A percentile compares a stretch with the other conserved stretches of the same genome.
Evolutionary conservation across 2,888 invertebrate genomes (phyloP).

Genomic region (Julus scandinavius): DNA sequence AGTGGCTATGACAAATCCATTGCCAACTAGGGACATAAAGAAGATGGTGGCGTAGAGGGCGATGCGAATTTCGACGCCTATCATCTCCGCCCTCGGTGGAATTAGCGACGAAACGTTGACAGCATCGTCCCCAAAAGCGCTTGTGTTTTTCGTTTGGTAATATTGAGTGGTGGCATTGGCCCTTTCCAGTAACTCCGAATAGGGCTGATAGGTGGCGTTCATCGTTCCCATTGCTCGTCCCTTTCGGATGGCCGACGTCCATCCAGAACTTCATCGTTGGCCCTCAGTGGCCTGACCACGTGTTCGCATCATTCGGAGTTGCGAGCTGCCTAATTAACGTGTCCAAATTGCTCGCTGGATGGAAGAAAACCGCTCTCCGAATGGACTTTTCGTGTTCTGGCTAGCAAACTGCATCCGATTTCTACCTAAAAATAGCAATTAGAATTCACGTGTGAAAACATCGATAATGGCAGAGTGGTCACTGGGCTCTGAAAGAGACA

Average conservation of each 20-base stretch:
- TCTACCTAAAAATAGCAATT: not conserved
- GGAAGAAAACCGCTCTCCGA: no score
- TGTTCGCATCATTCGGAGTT: not conserved
- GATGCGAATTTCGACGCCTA: constrained; percentile 54
- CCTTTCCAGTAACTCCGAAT: constrained; percentile 8
- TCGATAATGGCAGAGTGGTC: no score
- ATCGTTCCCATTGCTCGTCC: not conserved
- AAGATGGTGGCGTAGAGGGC: constrained; percentile 61
- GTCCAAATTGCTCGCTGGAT: no score
- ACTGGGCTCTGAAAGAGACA: no score
- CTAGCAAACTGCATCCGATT: not conserved
- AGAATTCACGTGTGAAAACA: not conserved
- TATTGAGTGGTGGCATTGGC: not conserved
- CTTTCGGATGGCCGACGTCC: no score
- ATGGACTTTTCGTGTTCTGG: not conserved
- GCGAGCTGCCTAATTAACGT: no score
- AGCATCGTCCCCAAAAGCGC: not conserved
- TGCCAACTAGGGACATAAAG: constrained; percentile 64
- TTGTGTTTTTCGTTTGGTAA: not conserved
- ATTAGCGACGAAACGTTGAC: not conserved
- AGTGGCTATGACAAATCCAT: constrained; percentile 66
- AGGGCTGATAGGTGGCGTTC: constrained; percentile 28
- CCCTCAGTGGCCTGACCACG: not conserved
- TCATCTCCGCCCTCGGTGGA: not conserved
- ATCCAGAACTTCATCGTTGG: not conserved